phyloP scores from a whole-genome alignment of 1,140 invertebrate genomes.

The Sesamia nonagrioides region DNA sequence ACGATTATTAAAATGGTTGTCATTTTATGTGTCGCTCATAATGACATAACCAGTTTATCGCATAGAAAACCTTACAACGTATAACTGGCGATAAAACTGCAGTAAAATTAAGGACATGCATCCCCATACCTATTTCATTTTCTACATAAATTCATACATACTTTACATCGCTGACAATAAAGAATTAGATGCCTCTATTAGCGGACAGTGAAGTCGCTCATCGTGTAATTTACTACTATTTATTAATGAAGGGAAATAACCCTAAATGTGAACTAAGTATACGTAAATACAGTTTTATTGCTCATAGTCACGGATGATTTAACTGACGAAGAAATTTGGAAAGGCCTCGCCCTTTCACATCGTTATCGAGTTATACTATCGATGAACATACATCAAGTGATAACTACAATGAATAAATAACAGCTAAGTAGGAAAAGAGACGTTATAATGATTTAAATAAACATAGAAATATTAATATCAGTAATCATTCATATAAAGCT shows the following conservation, averaged over 20 bases:
- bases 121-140: neutral
- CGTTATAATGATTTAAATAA: slow-evolving; percentile 36
- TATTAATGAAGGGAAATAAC: slow-evolving; percentile 58
- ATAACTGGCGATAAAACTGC: slow-evolving; percentile 2
- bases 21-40: neutral
- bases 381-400: slow-evolving; percentile 32
- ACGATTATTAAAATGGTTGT: slow-evolving; percentile 2
- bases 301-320: slow-evolving; percentile 69
- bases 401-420: slow-evolving; percentile 26
- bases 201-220: slow-evolving; percentile 33
- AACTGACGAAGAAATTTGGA: slow-evolving; percentile 71
- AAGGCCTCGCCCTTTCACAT: slow-evolving; percentile 43
- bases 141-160: slow-evolving; percentile 15
- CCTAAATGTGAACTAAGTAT: slow-evolving; percentile 60
- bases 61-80: neutral
- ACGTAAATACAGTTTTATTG: slow-evolving; percentile 65
- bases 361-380: slow-evolving; percentile 50
- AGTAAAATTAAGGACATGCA: slow-evolving; percentile 14
- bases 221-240: slow-evolving; percentile 53
- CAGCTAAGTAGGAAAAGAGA: slow-evolving; percentile 1
- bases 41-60: neutral
- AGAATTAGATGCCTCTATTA: slow-evolving; percentile 31
- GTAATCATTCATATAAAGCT: slow-evolving; percentile 5
- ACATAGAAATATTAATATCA: slow-evolving; percentile 24
- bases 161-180: slow-evolving; percentile 25